Percentiles rank a stretch among this genome's conserved stretches.
Evolutionary conservation across 2,888 invertebrate species (phyloP).

Genomic region (Diloba caeruleocephala): DNA sequence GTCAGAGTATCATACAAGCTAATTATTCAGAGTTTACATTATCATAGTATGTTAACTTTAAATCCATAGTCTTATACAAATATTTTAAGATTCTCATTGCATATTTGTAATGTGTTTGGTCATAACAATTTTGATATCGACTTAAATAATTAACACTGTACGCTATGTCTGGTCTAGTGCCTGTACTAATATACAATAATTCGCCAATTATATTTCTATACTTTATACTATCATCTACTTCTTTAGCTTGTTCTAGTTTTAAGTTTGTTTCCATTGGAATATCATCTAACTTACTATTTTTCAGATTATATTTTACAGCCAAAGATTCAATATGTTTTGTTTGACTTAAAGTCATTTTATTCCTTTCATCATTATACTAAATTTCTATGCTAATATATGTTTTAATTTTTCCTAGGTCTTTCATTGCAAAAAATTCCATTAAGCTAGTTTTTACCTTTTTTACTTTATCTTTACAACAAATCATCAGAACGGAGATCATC

Average conservation of each 20-base stretch:
- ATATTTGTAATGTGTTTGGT: conserved; percentile 51
- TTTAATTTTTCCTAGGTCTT: conserved; percentile 59
- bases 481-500: conserved; percentile 55
- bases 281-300: conserved; percentile 55
- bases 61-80: conserved; percentile 3
- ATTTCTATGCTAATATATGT: conserved; percentile 64
- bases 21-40: conserved; percentile 2
- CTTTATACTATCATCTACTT: conserved; percentile 46
- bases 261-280: conserved; percentile 51
- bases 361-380: conserved; percentile 50
- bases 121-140: conserved; percentile 63
- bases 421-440: conserved; percentile 52
- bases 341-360: conserved; percentile 47
- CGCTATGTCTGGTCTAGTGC: conserved; percentile 61
- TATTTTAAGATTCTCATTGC: conserved; percentile 30
- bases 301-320: conserved; percentile 45
- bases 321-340: conserved; percentile 50
- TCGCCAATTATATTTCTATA: conserved; percentile 58
- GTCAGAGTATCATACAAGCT: conserved; percentile 36
- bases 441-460: conserved; percentile 46
- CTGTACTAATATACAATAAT: conserved; percentile 60
- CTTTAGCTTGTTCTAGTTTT: conserved; percentile 39
- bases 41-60: conserved; percentile 7
- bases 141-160: conserved; percentile 65
- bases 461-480: conserved; percentile 52